A percentile compares a stretch with the other conserved stretches of the same genome.
Conservation (phyloP, 2,888 invertebrate species). For the Stenurella melanura region DNA sequence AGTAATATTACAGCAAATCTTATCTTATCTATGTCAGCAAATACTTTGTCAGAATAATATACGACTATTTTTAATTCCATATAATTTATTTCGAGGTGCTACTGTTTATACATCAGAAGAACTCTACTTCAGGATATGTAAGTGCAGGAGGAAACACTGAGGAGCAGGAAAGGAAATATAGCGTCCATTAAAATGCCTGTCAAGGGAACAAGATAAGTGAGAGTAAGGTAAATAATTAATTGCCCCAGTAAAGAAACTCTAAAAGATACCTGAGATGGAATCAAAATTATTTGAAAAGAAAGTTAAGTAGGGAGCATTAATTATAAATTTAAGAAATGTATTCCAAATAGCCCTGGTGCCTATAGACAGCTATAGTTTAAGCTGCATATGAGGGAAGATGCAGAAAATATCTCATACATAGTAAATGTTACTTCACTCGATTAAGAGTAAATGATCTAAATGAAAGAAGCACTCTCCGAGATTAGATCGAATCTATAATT, state of each 20-base stretch:
- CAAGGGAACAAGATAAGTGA: constrained; percentile 24
- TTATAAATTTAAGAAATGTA: not conserved
- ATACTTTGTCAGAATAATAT: too few species aligned
- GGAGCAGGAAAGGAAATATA: constrained; percentile 22
- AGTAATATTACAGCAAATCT: too few species aligned
- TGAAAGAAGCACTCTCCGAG: too few species aligned
- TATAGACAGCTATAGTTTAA: too few species aligned
- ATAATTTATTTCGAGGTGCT: not conserved
- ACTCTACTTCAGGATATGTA: constrained; percentile 11
- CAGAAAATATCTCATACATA: too few species aligned
- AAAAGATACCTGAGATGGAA: constrained; percentile 9
- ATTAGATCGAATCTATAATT: too few species aligned
- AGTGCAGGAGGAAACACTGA: constrained; percentile 10
- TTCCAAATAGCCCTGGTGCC: too few species aligned
- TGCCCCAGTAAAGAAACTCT: not conserved
- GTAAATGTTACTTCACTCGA: too few species aligned
- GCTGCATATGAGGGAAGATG: too few species aligned
- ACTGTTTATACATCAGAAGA: not conserved
- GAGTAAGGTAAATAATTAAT: constrained; percentile 28
- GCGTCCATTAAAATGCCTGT: constrained; percentile 29
- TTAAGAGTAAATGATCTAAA: too few species aligned
- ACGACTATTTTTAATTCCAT: not conserved
- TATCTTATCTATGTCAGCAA: too few species aligned
- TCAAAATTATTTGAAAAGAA: not conserved
- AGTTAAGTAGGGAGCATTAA: not conserved